phyloP scores from a whole-genome alignment of 2,113 vertebrate genomes.

The Antechinus flavipes region DNA sequence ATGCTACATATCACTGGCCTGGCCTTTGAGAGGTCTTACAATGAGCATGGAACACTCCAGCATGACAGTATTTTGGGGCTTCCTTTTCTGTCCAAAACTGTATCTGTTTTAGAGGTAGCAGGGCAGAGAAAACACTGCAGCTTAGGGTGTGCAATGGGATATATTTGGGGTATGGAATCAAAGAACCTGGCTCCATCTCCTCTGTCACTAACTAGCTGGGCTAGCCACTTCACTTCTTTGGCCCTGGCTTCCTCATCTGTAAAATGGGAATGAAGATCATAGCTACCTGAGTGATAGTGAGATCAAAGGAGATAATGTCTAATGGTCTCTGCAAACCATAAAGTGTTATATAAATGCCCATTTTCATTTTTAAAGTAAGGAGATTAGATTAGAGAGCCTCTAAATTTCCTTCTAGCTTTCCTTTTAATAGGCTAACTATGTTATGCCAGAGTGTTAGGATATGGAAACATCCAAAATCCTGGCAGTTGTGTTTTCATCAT shows the following conservation, averaged over 20 bases:
- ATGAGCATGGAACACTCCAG: rapidly evolving
- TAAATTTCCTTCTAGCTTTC: neutral
- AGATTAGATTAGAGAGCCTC: neutral
- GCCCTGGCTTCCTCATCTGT: neutral
- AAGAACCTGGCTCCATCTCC: neutral
- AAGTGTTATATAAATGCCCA: neutral
- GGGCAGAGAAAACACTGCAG: neutral
- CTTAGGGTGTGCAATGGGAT: neutral
- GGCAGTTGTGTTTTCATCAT: neutral
- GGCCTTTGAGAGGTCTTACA: rapidly evolving
- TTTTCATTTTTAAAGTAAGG: neutral
- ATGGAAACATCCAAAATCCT: neutral
- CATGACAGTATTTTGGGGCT: rapidly evolving
- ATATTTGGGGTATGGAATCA: neutral
- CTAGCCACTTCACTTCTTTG: neutral
- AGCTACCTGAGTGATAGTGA: neutral
- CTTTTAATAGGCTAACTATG: neutral
- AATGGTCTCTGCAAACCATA: neutral
- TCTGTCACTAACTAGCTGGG: neutral
- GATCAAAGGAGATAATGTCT: neutral
- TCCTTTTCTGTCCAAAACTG: neutral
- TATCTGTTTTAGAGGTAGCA: neutral
- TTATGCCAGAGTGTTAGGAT: neutral
- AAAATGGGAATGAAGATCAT: neutral
- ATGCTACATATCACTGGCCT: rapidly evolving